Conservation (phyloP, 2,797 vertebrate species). For the Manis pentadactyla region DNA sequence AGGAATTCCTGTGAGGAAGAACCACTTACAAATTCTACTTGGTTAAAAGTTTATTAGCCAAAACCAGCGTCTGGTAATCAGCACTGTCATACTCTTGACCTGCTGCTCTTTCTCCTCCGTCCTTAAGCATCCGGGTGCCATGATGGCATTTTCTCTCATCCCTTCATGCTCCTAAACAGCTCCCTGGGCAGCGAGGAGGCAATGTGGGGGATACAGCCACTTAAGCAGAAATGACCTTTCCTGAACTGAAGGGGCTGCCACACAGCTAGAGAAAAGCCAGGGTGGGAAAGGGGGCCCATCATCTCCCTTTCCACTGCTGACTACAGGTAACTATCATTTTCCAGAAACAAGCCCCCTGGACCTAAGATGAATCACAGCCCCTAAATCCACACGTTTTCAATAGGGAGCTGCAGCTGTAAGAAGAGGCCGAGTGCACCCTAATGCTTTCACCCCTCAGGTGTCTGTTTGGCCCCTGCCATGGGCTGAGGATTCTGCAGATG, state of each 20-base stretch:
- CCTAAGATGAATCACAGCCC: background rate
- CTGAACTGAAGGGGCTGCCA: background rate
- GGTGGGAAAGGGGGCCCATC: rapidly evolving
- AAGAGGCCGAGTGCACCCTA: background rate
- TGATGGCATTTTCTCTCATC: background rate
- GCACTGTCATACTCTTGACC: background rate
- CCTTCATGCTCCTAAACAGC: background rate
- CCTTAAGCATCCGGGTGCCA: background rate
- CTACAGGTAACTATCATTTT: background rate
- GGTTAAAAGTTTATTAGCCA: background rate
- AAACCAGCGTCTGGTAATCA: background rate
- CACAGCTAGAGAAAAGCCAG: background rate
- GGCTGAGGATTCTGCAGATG: background rate
- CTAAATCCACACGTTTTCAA: background rate
- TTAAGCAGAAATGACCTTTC: rapidly evolving
- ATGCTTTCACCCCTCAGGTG: background rate
- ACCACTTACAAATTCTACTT: background rate
- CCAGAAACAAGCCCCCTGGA: background rate
- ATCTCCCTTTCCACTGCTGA: background rate
- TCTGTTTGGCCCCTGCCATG: background rate
- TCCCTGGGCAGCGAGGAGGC: background rate
- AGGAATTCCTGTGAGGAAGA: background rate
- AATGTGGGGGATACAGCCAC: background rate
- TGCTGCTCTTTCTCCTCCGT: background rate
- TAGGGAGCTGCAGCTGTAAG: background rate